These are phyloP conservation scores for Macrotis lagotis DNA, from an alignment of 2,113 vertebrate genomes.

Conservation along the genomic window DNA sequence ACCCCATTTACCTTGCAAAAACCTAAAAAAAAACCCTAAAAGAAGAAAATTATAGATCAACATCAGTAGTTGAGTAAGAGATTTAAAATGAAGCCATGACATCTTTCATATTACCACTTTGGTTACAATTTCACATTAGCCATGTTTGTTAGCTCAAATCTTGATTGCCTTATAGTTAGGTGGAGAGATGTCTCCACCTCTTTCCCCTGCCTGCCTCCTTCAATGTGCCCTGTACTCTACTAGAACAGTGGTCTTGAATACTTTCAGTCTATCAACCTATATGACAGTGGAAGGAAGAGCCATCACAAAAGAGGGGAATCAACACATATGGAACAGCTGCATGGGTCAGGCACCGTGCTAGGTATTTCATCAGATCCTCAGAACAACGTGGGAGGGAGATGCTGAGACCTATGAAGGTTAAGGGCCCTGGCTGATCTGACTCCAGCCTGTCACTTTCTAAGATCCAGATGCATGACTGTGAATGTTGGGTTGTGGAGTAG, in stretches of 20 bases:
- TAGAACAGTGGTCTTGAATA: neutral
- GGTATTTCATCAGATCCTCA: neutral
- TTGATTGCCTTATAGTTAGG: neutral
- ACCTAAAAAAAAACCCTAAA: no score
- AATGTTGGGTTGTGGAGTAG: neutral
- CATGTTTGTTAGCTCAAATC: neutral
- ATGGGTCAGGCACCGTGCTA: neutral
- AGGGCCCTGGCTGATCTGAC: no score
- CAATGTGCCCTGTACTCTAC: neutral
- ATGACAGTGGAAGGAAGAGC: neutral
- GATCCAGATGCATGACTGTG: neutral
- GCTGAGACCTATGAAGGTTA: no score
- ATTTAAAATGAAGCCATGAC: constrained; percentile 6
- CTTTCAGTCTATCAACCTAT: neutral
- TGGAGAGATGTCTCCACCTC: constrained; percentile 7
- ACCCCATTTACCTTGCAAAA: no score
- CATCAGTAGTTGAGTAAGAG: neutral
- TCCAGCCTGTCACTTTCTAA: neutral
- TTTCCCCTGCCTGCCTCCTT: constrained; percentile 5
- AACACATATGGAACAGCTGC: no score
- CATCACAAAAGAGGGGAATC: neutral
- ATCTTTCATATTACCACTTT: neutral
- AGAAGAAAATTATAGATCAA: neutral
- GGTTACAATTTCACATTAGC: neutral
- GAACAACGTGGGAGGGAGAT: neutral